Percentiles rank a stretch among this genome's conserved stretches.
Conservation (phyloP, 1,140 invertebrate genomes). For the Neodiprion virginianus region DNA sequence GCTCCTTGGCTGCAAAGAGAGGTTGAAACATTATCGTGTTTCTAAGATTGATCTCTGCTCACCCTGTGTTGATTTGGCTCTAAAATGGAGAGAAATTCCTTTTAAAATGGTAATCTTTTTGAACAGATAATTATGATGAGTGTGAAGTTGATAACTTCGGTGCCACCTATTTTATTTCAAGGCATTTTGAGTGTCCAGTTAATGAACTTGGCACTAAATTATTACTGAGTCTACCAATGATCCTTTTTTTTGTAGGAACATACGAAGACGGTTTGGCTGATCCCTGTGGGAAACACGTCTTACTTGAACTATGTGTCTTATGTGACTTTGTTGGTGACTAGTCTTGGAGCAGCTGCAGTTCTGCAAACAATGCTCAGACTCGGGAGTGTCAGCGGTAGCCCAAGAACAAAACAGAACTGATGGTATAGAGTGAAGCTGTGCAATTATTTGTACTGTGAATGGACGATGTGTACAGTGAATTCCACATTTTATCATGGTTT, state of each 20-base stretch:
- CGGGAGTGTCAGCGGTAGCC: too few species aligned
- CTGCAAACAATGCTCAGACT: slow-evolving; percentile 14
- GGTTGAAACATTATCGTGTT: slow-evolving; percentile 41
- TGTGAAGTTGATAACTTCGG: neutral
- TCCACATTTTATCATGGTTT: too few species aligned
- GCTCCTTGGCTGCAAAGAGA: slow-evolving; percentile 49
- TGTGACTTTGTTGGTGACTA: slow-evolving; percentile 36
- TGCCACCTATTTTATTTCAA: neutral
- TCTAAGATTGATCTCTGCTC: slow-evolving; percentile 48
- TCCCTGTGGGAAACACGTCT: slow-evolving; percentile 47
- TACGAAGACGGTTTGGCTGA: slow-evolving; percentile 40
- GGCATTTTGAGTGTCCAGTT: too few species aligned
- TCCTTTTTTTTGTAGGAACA: slow-evolving; percentile 38
- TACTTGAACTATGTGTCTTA: slow-evolving; percentile 29
- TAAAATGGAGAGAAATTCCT: slow-evolving; percentile 51
- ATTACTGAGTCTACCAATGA: slow-evolving; percentile 9
- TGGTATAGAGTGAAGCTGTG: too few species aligned
- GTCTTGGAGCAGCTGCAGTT: slow-evolving; percentile 35
- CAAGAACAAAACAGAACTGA: too few species aligned
- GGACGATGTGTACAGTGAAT: too few species aligned
- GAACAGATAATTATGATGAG: neutral
- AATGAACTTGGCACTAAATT: slow-evolving; percentile 17
- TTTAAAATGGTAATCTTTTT: slow-evolving; percentile 40
- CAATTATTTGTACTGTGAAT: too few species aligned
- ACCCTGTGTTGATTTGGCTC: slow-evolving; percentile 37